Percentiles rank a stretch among this genome's conserved stretches.
Conservation (phyloP, 1,140 invertebrate genomes). For the Gryllus bimaculatus region DNA sequence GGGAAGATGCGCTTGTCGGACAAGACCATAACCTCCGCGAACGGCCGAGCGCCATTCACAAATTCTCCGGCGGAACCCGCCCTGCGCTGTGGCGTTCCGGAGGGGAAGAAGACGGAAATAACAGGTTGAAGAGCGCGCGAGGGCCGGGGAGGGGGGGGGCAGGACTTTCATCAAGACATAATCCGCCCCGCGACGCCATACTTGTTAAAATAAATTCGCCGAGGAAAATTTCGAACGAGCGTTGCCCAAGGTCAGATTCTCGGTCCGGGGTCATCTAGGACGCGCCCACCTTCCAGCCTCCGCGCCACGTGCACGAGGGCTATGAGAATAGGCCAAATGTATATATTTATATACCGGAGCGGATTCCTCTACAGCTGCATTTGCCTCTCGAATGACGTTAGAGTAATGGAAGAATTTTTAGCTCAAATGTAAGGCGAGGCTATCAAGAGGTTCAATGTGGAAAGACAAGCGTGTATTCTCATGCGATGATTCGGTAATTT, state of each 20-base stretch:
- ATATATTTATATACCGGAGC: neutral
- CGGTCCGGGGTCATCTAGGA: neutral
- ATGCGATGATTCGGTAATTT: too few relatives aligned
- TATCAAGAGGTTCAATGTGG: neutral
- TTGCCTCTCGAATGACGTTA: neutral
- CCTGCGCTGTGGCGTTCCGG: neutral
- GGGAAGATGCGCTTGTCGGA: too few relatives aligned
- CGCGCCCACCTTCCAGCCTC: neutral
- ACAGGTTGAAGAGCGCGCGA: neutral
- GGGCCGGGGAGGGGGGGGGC: neutral
- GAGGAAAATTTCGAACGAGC: neutral
- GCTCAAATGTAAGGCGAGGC: neutral
- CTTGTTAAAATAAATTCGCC: slow-evolving; percentile 5
- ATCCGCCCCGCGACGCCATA: neutral
- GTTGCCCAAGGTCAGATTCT: neutral
- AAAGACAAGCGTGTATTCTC: too few relatives aligned
- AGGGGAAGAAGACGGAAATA: neutral
- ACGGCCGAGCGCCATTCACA: neutral
- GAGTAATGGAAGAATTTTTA: neutral
- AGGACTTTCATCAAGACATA: neutral
- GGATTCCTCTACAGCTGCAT: neutral
- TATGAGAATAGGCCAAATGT: neutral
- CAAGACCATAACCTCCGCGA: neutral
- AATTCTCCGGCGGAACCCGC: neutral
- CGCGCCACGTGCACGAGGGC: neutral